Evolutionary conservation across 2,797 vertebrate genomes (phyloP), one percentile per base, ranked within the genome.

Genomic region (Furcifer pardalis): DNA sequence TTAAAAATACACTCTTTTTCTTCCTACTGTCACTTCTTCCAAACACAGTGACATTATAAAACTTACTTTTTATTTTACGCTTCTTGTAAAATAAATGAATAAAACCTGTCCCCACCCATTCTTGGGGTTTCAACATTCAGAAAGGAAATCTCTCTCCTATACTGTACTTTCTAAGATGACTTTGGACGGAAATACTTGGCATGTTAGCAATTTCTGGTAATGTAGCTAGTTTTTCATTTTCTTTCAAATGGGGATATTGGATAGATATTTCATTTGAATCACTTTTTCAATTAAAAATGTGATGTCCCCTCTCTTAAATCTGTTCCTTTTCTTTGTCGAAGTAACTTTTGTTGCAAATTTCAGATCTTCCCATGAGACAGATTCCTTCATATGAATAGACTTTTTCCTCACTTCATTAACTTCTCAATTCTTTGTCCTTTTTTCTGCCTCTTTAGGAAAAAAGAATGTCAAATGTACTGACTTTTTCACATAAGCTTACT

Each of bases 21-120:
- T 83, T 79, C 81, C 73, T 79, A 87, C 91, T 73, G 83, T 90
- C 46, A 84, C 91, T 91, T 91, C 91, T 95, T 92, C 93, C 92
- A 94, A 95, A 94, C 92, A 90, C 87, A 84, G 89, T 87, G 90
- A 92, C 93, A 91, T 92, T 94, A 91, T 94, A 90, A 94, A 95
- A 93, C 90, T 91, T 90, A 7, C 37, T 27, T 71, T 90, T 90
- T 83, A 90, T 90, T 95, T 94, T 87, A 92, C 87, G 89, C 91
- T 65, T 94, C 94, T 94, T 92, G 40, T 94, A 90, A 94, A 94
- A 92, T 90, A 86, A 90, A 91, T 88, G 83, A 93, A 89, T 94
- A 75, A 91, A 93, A 92, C 90, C 93, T 91, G 77, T 73, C 77
- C 84, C 87, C 23, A 63, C 79, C 74, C 35, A 84, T 90, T 86